Evolutionary conservation across 1,140 invertebrate species (phyloP).

Genomic region (Listronotus oregonensis): DNA sequence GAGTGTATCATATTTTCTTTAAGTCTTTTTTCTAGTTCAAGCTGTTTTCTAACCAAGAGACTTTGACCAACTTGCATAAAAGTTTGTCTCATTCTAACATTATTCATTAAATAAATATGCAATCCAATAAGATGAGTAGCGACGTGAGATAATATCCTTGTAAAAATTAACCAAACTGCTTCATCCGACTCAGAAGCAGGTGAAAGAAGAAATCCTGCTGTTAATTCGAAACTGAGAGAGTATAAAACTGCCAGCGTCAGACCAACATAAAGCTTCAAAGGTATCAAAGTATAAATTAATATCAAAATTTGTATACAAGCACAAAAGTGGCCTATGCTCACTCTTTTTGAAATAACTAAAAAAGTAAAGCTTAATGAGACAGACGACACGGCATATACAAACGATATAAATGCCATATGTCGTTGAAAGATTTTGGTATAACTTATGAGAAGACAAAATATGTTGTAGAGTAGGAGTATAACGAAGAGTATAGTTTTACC

Average conservation of each 20-base stretch:
- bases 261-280: conserved; percentile 85
- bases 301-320: conserved; percentile 86
- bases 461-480: conserved; percentile 50
- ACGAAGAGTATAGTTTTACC: conserved; percentile 14
- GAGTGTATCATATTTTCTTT: conserved; percentile 98
- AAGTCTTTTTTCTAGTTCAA: conserved; percentile 87
- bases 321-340: conserved; percentile 81
- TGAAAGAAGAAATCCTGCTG: conserved; percentile 43
- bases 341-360: conserved; percentile 54
- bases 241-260: conserved; percentile 77
- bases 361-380: conserved; percentile 70
- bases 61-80: conserved; percentile 97
- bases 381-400: conserved; percentile 68
- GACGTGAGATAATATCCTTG: conserved; percentile 73
- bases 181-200: conserved; percentile 47
- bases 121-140: conserved; percentile 91
- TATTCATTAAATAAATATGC: conserved; percentile 91
- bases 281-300: conserved; percentile 91
- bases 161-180: conserved; percentile 64
- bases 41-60: conserved; percentile 79
- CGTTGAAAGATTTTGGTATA: conserved; percentile 70
- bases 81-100: conserved; percentile 89
- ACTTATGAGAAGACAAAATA: conserved; percentile 67
- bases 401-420: conserved; percentile 68
- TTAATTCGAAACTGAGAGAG: conserved; percentile 80